Evolutionary conservation across 2,888 invertebrate genomes (phyloP).

Genomic region (Sphaeridia pumilis): DNA sequence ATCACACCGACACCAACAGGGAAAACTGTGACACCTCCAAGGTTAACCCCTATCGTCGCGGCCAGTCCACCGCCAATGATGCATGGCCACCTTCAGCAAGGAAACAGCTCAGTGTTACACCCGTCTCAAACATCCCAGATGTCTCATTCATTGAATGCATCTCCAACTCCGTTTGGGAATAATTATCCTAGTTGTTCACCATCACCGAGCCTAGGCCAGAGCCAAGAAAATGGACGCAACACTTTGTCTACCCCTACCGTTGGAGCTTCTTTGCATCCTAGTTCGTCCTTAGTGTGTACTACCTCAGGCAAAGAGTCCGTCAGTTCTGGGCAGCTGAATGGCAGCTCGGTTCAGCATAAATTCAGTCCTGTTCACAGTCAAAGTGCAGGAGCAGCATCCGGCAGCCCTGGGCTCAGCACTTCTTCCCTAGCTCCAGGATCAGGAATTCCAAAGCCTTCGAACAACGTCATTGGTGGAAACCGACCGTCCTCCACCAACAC

Average conservation of each 20-base stretch:
- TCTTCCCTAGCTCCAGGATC: slow-evolving; percentile 7
- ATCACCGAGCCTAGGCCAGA: neutral
- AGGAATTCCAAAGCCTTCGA: slow-evolving; percentile 2
- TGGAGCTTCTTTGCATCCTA: neutral
- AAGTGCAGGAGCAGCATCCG: no score
- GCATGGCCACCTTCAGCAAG: slow-evolving; percentile 4
- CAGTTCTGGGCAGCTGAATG: slow-evolving; percentile 1
- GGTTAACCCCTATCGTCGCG: slow-evolving; percentile 11
- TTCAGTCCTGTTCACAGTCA: no score
- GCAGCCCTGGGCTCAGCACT: neutral
- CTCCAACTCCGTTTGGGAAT: neutral
- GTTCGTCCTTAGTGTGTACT: neutral
- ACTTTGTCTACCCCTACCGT: neutral
- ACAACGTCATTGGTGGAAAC: slow-evolving; percentile 6
- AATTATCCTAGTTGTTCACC: neutral
- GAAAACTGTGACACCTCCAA: slow-evolving; percentile 17
- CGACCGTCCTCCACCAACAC: neutral
- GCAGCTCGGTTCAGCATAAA: slow-evolving; percentile 4
- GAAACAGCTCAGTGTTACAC: slow-evolving; percentile 13
- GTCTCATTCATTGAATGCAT: slow-evolving; percentile 5
- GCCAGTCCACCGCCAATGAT: slow-evolving; percentile 16
- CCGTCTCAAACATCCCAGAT: neutral
- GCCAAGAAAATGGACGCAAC: no score
- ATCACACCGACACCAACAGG: slow-evolving; percentile 15
- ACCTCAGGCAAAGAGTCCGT: slow-evolving; percentile 1